Evolutionary conservation across 2,797 vertebrate species (phyloP).

Genomic region (Poecilia wingei): DNA sequence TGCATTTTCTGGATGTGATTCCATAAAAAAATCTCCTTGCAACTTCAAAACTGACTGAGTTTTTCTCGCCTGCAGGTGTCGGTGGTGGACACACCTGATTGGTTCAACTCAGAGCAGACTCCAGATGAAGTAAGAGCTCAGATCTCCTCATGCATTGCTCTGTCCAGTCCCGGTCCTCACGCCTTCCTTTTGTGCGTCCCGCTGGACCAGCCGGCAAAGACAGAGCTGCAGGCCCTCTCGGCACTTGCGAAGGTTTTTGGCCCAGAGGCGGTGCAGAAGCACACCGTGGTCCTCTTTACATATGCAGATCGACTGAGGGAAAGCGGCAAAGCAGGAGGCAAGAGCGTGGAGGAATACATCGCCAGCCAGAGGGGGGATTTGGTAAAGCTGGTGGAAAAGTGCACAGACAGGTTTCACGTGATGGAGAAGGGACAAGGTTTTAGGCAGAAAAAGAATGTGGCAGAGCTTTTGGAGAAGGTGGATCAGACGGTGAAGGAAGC

Average conservation of each 20-base stretch:
- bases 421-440: slow-evolving; percentile 49
- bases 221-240: slow-evolving; percentile 63
- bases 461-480: slow-evolving; percentile 78
- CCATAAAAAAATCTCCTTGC: neutral
- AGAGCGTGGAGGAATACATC: slow-evolving; percentile 74
- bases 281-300: slow-evolving; percentile 80
- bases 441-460: slow-evolving; percentile 36
- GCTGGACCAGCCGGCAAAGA: slow-evolving; percentile 72
- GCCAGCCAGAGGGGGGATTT: slow-evolving; percentile 68
- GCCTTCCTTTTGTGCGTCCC: slow-evolving; percentile 82
- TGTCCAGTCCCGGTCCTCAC: slow-evolving; percentile 80
- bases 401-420: slow-evolving; percentile 80
- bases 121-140: slow-evolving; percentile 74
- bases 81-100: slow-evolving; percentile 82
- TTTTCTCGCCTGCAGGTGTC: slow-evolving; percentile 65
- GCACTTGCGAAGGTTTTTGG: slow-evolving; percentile 72
- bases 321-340: slow-evolving; percentile 30
- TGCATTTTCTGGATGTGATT: neutral
- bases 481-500: slow-evolving; percentile 76
- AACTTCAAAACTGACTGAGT: neutral
- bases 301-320: slow-evolving; percentile 64
- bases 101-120: slow-evolving; percentile 71
- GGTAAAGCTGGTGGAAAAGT: slow-evolving; percentile 80
- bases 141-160: slow-evolving; percentile 75
- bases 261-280: slow-evolving; percentile 48